phyloP scores from a whole-genome alignment of 2,888 invertebrate genomes.

The Pteria penguin region DNA sequence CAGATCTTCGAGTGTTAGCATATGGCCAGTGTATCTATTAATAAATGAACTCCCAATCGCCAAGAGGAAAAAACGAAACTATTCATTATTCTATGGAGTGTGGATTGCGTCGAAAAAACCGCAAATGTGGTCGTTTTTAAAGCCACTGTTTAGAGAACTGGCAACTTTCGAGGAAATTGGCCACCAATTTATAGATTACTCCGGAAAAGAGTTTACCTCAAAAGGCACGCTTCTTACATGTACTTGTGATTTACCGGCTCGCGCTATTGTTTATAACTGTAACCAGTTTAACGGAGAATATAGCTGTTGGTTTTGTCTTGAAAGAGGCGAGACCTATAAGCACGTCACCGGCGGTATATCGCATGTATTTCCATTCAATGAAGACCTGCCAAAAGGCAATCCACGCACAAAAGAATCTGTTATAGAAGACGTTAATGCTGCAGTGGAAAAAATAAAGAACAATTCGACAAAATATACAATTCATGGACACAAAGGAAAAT shows the following conservation, averaged over 20 bases:
- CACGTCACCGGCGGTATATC: slow-evolving; percentile 16
- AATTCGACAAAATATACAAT: slow-evolving; percentile 2
- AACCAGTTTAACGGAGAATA: slow-evolving; percentile 35
- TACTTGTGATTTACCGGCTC: slow-evolving; percentile 41
- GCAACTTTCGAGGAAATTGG: slow-evolving; percentile 3
- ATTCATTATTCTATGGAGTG: slow-evolving; percentile 12
- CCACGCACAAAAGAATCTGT: slow-evolving; percentile 3
- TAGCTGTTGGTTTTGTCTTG: slow-evolving; percentile 36
- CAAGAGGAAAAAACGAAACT: slow-evolving; percentile 12
- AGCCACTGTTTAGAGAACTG: slow-evolving; percentile 21
- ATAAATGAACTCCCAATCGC: slow-evolving; percentile 38
- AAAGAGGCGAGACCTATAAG: slow-evolving; percentile 24
- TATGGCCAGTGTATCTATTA: slow-evolving; percentile 44
- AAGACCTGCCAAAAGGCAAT: slow-evolving; percentile 8
- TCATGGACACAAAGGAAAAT: slow-evolving; percentile 20
- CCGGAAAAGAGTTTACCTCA: slow-evolving; percentile 10
- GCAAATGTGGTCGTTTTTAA: slow-evolving; percentile 31
- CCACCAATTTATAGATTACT: neutral
- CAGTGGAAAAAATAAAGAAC: neutral
- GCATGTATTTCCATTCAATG: slow-evolving; percentile 30
- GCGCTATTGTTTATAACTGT: slow-evolving; percentile 28
- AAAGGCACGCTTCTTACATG: slow-evolving; percentile 34
- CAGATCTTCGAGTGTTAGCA: slow-evolving; percentile 3
- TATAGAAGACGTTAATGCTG: slow-evolving; percentile 8
- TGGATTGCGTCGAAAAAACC: slow-evolving; percentile 27